Evolutionary conservation across 2,797 vertebrate species (phyloP), one percentile per base, ranked within the genome.

Genomic region (Argentina silus): DNA sequence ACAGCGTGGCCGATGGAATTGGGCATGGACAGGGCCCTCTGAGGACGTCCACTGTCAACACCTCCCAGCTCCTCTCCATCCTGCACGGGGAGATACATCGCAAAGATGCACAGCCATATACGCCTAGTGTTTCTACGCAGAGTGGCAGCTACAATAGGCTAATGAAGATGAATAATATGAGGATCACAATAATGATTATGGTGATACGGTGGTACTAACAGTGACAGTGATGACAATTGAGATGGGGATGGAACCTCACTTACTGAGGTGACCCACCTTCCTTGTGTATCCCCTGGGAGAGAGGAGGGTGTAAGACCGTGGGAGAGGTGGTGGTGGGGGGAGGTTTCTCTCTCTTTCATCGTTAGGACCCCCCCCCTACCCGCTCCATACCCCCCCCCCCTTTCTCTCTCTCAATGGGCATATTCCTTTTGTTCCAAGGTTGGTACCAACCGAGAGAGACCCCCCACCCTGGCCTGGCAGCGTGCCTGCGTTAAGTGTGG

Each of bases 271-370:
- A 63, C 15, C 7, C 42, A 8, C 61, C 7, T 2, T 44, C 36
- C 61, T 17, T 43, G 27, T n/a, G 15, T 15, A 6, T 7, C 27
- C 36, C 12, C 36, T 8, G n/a, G 64, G 45, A 12, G 10, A 70
- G 57, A 67, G 61, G 21, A 60, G 9, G 57, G 27, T n/a, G 62
- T 12, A 47, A n/a, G 68, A 47, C 11, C 21, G 14, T 12, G 42
- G 56, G 67, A 59, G 73, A 53, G 43, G 19, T 59, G 57, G n/a
- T n/a, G n/a, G 56, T 45, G 43, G 27, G 17, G 12, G 65, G 42
- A 62, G 67, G 53, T 79, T 83, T 84, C 86, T 83, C 76, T 86
- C 89, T 97, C 96, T 96, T 93, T 97, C 96, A 96, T 95, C 95
- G 2, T 90, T 71, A 56, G 4, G 72, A 91, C 91, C 91, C 81